phyloP scores from a whole-genome alignment of 1,140 invertebrate species.

The Brachionus calyciflorus region DNA sequence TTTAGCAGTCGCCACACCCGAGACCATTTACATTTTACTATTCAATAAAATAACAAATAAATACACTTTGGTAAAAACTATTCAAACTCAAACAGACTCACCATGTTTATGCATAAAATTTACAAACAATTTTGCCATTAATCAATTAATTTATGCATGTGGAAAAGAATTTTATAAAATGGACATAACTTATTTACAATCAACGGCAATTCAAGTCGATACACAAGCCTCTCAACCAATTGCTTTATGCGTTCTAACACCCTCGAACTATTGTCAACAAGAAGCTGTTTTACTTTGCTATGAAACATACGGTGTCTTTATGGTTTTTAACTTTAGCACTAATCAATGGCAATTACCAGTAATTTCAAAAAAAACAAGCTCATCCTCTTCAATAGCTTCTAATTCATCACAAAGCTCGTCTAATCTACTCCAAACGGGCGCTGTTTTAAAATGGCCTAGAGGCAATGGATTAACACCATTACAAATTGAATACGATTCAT shows the following conservation, averaged over 20 bases:
- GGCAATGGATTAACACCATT: slow-evolving; percentile 41
- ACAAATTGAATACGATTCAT: slow-evolving; percentile 44
- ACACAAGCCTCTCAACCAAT: slow-evolving; percentile 8
- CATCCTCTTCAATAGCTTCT: slow-evolving; percentile 12
- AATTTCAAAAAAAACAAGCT: not conserved
- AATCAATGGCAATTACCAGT: slow-evolving; percentile 38
- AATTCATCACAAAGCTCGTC: slow-evolving; percentile 4
- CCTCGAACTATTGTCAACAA: slow-evolving; percentile 35
- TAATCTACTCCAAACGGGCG: not conserved
- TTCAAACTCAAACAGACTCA: slow-evolving; percentile 30
- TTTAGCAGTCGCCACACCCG: slow-evolving; percentile 38
- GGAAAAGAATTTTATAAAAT: slow-evolving; percentile 43
- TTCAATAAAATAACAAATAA: slow-evolving; percentile 40
- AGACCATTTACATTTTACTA: slow-evolving; percentile 33
- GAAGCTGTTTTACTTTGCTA: slow-evolving; percentile 33
- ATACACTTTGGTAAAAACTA: slow-evolving; percentile 43
- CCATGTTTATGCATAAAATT: slow-evolving; percentile 43
- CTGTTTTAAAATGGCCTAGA: slow-evolving; percentile 36
- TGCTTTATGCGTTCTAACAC: slow-evolving; percentile 12
- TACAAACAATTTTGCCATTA: slow-evolving; percentile 31
- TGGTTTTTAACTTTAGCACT: slow-evolving; percentile 36
- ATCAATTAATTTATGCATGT: slow-evolving; percentile 41
- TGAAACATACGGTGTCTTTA: slow-evolving; percentile 24
- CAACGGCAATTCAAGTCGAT: slow-evolving; percentile 9
- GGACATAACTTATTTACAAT: slow-evolving; percentile 29